Percentiles rank a stretch among this genome's conserved stretches.
Evolutionary conservation across 2,113 vertebrate genomes (phyloP).

Genomic region (Arothron firmamentum): DNA sequence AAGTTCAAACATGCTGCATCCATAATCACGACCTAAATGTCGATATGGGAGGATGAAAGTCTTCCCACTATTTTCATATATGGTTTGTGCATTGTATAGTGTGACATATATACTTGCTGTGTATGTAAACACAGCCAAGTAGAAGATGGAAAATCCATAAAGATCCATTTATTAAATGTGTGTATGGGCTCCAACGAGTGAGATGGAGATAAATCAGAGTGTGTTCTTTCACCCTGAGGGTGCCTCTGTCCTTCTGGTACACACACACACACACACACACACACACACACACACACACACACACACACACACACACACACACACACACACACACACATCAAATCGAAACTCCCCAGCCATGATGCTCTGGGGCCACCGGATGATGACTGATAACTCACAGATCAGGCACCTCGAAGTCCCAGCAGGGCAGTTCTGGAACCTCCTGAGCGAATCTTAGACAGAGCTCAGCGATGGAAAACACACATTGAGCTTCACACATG

Average conservation of each 20-base stretch:
- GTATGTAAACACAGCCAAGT: too few species aligned
- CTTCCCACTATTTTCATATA: too few species aligned
- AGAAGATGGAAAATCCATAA: too few species aligned
- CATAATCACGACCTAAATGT: too few species aligned
- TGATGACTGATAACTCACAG: constrained; percentile 56
- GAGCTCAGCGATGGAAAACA: neutral
- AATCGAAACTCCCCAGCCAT: constrained; percentile 17
- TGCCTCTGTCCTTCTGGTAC: constrained; percentile 58
- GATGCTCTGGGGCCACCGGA: constrained; percentile 37
- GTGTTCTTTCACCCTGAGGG: constrained; percentile 45
- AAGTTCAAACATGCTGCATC: too few species aligned
- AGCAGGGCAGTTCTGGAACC: constrained; percentile 36
- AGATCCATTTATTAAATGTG: too few species aligned
- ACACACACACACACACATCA: constrained; percentile 12
- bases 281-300: constrained; percentile 25
- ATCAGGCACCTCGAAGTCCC: constrained; percentile 13
- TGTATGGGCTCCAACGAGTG: neutral
- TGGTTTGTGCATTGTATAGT: too few species aligned
- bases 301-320: constrained; percentile 29
- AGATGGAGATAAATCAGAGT: constrained; percentile 55
- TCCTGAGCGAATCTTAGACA: constrained; percentile 6
- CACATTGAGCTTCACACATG: neutral
- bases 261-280: constrained; percentile 48
- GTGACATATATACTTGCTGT: too few species aligned
- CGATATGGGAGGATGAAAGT: too few species aligned